phyloP scores from a whole-genome alignment of 2,888 invertebrate species.

The Campoplex capitator region DNA sequence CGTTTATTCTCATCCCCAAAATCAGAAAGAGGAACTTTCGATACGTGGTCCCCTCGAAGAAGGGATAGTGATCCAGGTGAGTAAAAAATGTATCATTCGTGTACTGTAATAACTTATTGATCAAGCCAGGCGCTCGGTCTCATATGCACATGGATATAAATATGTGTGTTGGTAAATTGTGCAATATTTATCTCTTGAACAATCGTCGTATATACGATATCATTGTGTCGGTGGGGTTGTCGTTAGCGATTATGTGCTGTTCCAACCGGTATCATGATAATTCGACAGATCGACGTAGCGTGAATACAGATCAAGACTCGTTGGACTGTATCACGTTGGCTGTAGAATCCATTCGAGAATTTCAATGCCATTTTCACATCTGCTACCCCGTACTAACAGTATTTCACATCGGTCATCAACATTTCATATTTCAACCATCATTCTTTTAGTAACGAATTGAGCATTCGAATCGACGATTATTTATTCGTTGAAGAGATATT shows the following conservation, averaged over 20 bases:
- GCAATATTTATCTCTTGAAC: constrained; percentile 35
- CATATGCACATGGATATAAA: background rate
- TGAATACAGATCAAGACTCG: constrained; percentile 44
- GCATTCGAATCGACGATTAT: background rate
- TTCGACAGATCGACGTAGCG: constrained; percentile 39
- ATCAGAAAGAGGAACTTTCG: constrained; percentile 92
- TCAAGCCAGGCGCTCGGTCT: background rate
- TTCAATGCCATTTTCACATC: constrained; percentile 43
- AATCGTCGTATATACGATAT: constrained; percentile 18
- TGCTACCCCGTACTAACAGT: background rate
- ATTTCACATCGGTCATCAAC: constrained; percentile 8
- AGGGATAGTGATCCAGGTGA: constrained; percentile 93
- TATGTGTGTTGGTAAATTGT: constrained; percentile 6
- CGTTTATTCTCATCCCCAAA: constrained; percentile 90
- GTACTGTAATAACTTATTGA: background rate
- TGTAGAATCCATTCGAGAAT: constrained; percentile 31
- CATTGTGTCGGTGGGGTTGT: constrained; percentile 7
- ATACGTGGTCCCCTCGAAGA: constrained; percentile 94
- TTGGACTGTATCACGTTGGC: constrained; percentile 15
- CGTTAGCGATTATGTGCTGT: constrained; percentile 3
- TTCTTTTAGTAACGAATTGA: background rate
- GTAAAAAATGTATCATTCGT: background rate
- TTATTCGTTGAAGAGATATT: background rate
- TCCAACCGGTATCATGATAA: constrained; percentile 26
- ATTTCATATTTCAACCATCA: constrained; percentile 2